Base-by-base conservation (phyloP, 2,113 vertebrate genomes). In the Phylloscopus trochilus region DNA sequence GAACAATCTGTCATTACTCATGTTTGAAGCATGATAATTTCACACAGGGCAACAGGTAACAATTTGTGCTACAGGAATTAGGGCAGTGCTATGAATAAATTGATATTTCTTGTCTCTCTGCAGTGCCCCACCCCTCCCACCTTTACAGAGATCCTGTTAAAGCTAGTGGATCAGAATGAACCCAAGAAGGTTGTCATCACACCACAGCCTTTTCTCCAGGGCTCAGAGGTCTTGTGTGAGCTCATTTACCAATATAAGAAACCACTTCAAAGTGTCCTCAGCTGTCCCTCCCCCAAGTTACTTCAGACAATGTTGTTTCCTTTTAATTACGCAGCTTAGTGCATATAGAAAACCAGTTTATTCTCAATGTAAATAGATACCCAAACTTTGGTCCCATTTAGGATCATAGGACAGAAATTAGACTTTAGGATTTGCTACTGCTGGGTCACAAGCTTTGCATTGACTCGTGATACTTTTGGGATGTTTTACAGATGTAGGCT, bases 11-110 rank as follows among this genome's bases (percentile, higher is more conserved):
- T 10, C 13, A 28, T 82, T 91, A 67, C 24, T 77, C 72, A 35
- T 66, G 20, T 66, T 70, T 2, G 1, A 21, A 88, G 60, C 27
- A 60, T 15, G 52, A 12, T 87, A 85, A 89, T 94, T 91, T 94
- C 63, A 70, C 49, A 28, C 0, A 2, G 68, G 85, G 19, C 35
- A 89, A 77, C 33, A 91, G 27, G 72, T 80, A 62, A 55, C 26
- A 86, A 70, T 93, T 92, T 86, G 22, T 81, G 47, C 22, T 75
- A 16, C 64, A 88, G 53, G 23, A 96, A 94, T 88, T 86, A 92
- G 76, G 69, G 19, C 72, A 86, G 64, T 39, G 23, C 49, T 64
- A 64, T 21, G 41, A 93, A 94, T 93, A 92, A 93, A 89, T n/a
- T 33, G 12, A 59, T 49, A 79, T 60, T 75, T 87, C 49, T 82